Evolutionary conservation across 2,113 vertebrate species (phyloP), one percentile per base, ranked within the genome.

Genomic region (Hydrochoerus hydrochaeris): DNA sequence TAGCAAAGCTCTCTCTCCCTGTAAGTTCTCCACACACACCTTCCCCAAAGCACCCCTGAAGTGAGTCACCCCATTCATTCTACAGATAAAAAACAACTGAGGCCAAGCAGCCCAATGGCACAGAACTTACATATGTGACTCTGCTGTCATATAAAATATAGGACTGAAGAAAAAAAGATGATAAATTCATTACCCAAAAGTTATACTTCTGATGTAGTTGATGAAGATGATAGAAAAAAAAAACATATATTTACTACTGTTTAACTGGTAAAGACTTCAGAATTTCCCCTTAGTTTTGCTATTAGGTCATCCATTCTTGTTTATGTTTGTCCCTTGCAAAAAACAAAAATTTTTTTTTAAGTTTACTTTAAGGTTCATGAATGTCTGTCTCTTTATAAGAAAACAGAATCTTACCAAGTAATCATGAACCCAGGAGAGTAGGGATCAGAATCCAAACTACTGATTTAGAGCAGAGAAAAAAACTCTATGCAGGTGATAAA

Each of bases 361-460:
- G 20, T 83, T 93, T 82, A 82, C 24, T 77, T 82, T 75, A 69
- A 81, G 41, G 8, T 91, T 90, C 57, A 78, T 71, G 35, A 54
- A 46, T 63, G 6, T 83, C 83, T 80, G 30, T 77, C 81, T 63
- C 95, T 91, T 90, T 83, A 88, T 32, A 88, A 91, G 41, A 87
- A 95, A 90, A 35, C 63, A 1, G 81, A 91, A 87, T 84, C n/a
- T 83, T 84, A 32, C 38, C 58, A 75, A 32, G 95, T 41, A 88
- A 78, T 85, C 91, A 52, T 1, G 9, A 65, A 94, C 57, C 96
- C 69, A 80, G 84, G 62, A 57, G 13, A 62, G 17, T 11, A 7
- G 24, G 65, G 10, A 63, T 16, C 41, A 58, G 30, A 90, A n/a
- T 49, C 75, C 73, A 94, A 35, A 73, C 84, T 57, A 57, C 11